Percentiles rank a stretch among this genome's conserved stretches.
These are phyloP conservation scores for Anthrax anthrax DNA, from an alignment of 2,888 invertebrate genomes.

Conservation along the genomic window DNA sequence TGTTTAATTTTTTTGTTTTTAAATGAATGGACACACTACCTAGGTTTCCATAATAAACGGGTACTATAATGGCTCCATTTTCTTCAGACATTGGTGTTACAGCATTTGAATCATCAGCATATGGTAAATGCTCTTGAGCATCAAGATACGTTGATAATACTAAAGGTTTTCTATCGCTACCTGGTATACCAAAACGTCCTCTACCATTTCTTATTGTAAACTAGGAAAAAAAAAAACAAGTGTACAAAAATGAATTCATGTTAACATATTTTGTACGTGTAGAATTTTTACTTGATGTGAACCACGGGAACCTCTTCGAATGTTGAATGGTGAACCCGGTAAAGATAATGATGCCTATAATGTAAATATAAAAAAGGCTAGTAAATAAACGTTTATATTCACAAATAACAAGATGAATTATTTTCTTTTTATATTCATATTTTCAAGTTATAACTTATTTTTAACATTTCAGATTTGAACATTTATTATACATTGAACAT, in stretches of 20 bases:
- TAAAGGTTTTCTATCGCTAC: slow-evolving; percentile 81
- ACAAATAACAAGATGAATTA: no score
- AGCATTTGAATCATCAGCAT: slow-evolving; percentile 93
- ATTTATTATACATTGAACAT: no score
- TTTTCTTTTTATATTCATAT: no score
- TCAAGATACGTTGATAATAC: slow-evolving; percentile 89
- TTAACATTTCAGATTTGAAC: no score
- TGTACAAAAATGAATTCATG: no score
- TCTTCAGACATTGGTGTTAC: slow-evolving; percentile 98
- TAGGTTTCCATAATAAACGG: slow-evolving; percentile 76
- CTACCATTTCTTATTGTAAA: slow-evolving; percentile 77
- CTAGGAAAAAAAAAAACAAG: slow-evolving; percentile 25
- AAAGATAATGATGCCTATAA: slow-evolving; percentile 85
- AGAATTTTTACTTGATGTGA: slow-evolving; percentile 51
- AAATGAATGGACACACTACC: slow-evolving; percentile 35
- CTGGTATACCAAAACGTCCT: slow-evolving; percentile 59
- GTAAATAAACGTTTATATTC: no score
- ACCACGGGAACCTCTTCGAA: slow-evolving; percentile 76
- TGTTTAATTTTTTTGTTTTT: slow-evolving; percentile 2
- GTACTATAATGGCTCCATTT: slow-evolving; percentile 87
- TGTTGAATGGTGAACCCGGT: slow-evolving; percentile 92
- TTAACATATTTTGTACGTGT: no score
- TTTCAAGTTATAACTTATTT: no score
- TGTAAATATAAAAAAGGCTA: slow-evolving; percentile 12
- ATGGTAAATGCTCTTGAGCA: slow-evolving; percentile 88